Evolutionary conservation across 2,113 vertebrate species (phyloP), one percentile per base, ranked within the genome.

Genomic region (Percina caprodes): DNA sequence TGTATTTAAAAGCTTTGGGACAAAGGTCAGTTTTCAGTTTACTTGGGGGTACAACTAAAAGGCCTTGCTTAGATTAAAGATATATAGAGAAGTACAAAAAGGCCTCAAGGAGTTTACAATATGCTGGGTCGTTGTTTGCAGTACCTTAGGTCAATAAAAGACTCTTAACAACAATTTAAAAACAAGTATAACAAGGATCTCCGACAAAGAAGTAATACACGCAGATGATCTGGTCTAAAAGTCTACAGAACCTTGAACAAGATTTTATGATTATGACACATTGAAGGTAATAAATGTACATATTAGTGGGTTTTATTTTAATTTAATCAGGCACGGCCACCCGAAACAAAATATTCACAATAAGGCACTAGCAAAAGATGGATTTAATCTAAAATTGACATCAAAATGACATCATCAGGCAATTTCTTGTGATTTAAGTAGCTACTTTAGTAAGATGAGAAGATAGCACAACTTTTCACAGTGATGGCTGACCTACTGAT

Each of bases 401-500:
- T 6, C 10, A 42, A 42, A 42, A 19, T n/a, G 21, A 42, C 35
- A 24, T 45, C 1, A 65, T 72, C 18, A 14, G 24, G 23, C 23
- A 46, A 21, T 42, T 24, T 70, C 19, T 69, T 15, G 13, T 16
- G 49, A 51, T 18, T 51, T 51, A 35, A 48, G 56, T 9, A 39
- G 16, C 26, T 56, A 1, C 30, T 77, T 69, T 26, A 46, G 52
- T 24, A 62, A 51, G 11, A 69, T 26, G 21, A 60, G 51, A 75
- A 52, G 18, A 46, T 48, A 63, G 33, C 55, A 19, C 23, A 46
- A 9, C 42, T 65, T 65, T 63, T 59, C 51, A 69, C 8, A 65
- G 13, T 39, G 8, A 66, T 67, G 21, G 6, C 46, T 65, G 69
- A 79, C 65, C 33, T 54, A 79, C 52, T 66, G 52, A 70, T 62